A percentile compares a stretch with the other conserved stretches of the same genome.
These are phyloP conservation scores for Coendou prehensilis DNA, from an alignment of 2,797 vertebrate genomes.

Conservation along the genomic window DNA sequence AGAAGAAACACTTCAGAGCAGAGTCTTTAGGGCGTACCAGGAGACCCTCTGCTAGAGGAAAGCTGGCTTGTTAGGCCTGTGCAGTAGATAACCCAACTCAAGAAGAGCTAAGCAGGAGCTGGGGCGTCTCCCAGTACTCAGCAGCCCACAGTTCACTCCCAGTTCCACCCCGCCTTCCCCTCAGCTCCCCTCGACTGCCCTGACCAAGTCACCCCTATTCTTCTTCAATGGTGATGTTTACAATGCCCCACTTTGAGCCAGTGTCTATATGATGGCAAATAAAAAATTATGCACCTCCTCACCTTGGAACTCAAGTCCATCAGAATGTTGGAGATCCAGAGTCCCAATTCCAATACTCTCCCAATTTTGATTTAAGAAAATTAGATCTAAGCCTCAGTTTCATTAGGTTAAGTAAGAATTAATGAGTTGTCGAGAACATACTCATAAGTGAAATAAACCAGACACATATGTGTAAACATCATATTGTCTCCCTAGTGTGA, in stretches of 20 bases:
- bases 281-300: neutral
- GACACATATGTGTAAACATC: too few relatives aligned
- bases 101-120: neutral
- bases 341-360: neutral
- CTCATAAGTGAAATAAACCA: too few relatives aligned
- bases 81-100: neutral
- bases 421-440: neutral
- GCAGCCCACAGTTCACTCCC: constrained; percentile 54
- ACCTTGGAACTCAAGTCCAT: neutral
- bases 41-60: neutral
- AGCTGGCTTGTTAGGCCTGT: neutral
- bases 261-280: neutral
- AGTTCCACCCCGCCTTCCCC: neutral
- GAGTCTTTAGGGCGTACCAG: neutral
- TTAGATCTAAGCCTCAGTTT: constrained; percentile 7
- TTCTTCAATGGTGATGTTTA: neutral
- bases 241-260: neutral
- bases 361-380: constrained; percentile 21
- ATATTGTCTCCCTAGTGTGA: too few relatives aligned
- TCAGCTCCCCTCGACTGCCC: neutral
- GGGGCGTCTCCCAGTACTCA: neutral
- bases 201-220: neutral
- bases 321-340: neutral
- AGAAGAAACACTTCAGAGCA: neutral
- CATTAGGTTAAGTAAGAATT: neutral